These are phyloP conservation scores for Rhagonycha lutea DNA, from an alignment of 2,888 invertebrate species.

Conservation along the genomic window DNA sequence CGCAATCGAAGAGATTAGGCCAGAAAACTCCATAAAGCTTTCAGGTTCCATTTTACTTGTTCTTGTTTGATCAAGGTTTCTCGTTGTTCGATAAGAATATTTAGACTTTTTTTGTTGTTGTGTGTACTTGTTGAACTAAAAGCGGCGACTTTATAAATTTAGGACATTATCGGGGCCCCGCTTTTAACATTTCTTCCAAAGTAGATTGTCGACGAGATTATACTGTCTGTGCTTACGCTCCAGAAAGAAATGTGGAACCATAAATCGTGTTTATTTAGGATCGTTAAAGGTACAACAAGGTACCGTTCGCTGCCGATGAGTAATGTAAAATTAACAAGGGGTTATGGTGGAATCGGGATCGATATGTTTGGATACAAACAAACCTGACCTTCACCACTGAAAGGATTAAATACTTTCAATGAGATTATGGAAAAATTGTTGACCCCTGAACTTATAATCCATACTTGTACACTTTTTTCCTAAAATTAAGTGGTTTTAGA, in stretches of 20 bases:
- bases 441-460: not conserved
- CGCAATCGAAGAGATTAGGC: not conserved
- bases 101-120: not conserved
- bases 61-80: not conserved
- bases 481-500: not conserved
- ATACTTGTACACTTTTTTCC: not conserved
- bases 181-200: not conserved
- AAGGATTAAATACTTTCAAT: not conserved
- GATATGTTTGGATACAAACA: constrained; percentile 21
- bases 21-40: not conserved
- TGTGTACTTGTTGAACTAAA: not conserved
- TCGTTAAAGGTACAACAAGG: not conserved
- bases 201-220: not conserved
- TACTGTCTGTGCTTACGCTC: not conserved
- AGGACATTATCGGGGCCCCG: not conserved
- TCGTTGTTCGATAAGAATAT: not conserved
- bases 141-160: not conserved
- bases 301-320: not conserved
- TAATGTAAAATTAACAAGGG: constrained; percentile 2
- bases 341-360: constrained; percentile 7
- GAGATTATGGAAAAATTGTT: not conserved
- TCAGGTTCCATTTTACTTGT: not conserved
- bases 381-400: constrained; percentile 11
- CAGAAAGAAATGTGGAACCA: not conserved
- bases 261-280: not conserved